Conservation (phyloP, 2,797 vertebrate species). For the Melanotaenia maccullochi region DNA sequence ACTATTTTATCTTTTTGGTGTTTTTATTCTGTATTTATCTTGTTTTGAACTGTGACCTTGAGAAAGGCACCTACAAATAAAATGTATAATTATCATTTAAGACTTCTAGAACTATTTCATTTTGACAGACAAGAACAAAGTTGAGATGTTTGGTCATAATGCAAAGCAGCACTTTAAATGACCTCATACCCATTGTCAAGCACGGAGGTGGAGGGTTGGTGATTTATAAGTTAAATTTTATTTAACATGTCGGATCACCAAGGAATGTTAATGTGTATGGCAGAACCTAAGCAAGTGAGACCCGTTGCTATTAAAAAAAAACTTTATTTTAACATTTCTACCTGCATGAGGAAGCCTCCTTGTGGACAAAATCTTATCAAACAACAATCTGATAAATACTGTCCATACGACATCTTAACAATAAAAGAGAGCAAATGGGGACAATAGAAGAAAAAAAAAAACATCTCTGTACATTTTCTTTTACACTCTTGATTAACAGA, state of each 20-base stretch:
- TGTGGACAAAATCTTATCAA: background rate
- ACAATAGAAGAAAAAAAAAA: background rate
- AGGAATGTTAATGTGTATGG: no score
- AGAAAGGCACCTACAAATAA: no score
- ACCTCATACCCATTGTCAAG: no score
- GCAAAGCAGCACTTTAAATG: no score
- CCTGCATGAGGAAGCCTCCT: background rate
- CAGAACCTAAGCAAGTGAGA: background rate
- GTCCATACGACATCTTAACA: background rate
- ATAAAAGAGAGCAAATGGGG: background rate
- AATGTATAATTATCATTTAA: no score
- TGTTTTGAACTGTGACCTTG: no score
- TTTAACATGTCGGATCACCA: no score
- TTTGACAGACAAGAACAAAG: background rate
- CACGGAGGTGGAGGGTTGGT: no score
- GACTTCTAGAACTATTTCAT: background rate
- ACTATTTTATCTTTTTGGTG: no score
- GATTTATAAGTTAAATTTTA: no score
- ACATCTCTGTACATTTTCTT: background rate
- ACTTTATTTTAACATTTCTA: background rate
- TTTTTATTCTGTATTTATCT: no score
- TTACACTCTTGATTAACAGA: background rate
- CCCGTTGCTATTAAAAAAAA: background rate
- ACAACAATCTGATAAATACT: slow-evolving; percentile 10
- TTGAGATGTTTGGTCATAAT: no score